phyloP scores from a whole-genome alignment of 2,113 vertebrate genomes.

The Elachura formosa region DNA sequence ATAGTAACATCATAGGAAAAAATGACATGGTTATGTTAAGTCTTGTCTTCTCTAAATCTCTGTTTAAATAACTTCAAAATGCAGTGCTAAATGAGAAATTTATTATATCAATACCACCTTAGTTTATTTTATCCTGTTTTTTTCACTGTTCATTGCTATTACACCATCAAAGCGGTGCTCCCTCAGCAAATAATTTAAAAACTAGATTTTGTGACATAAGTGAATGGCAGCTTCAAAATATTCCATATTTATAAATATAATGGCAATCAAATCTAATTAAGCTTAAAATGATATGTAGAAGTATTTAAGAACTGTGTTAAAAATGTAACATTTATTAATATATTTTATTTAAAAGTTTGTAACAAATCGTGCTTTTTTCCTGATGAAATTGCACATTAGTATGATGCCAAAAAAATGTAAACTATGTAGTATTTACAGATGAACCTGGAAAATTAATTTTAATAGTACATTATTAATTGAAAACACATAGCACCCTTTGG shows the following conservation, averaged over 20 bases:
- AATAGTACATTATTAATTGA: not conserved
- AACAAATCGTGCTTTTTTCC: accelerated
- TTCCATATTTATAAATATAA: not conserved
- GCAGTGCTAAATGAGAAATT: not conserved
- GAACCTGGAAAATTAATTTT: not conserved
- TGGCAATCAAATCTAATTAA: not conserved
- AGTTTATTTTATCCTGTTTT: not conserved
- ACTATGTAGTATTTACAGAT: not conserved
- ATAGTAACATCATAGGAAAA: not conserved
- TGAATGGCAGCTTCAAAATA: not conserved
- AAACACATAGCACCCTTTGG: not conserved
- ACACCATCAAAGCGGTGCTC: not conserved
- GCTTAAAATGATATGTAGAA: not conserved
- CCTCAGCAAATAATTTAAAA: not conserved
- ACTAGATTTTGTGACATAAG: not conserved
- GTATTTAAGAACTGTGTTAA: not conserved
- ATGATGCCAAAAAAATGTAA: too few species aligned
- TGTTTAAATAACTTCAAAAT: not conserved
- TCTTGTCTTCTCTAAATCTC: not conserved
- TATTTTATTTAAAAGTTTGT: not conserved
- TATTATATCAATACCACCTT: not conserved
- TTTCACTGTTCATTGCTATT: not conserved
- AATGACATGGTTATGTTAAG: not conserved
- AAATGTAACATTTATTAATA: accelerated
- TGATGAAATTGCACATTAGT: not conserved